Evolutionary conservation across 2,113 vertebrate species (phyloP).

Genomic region (Halichoeres trimaculatus): DNA sequence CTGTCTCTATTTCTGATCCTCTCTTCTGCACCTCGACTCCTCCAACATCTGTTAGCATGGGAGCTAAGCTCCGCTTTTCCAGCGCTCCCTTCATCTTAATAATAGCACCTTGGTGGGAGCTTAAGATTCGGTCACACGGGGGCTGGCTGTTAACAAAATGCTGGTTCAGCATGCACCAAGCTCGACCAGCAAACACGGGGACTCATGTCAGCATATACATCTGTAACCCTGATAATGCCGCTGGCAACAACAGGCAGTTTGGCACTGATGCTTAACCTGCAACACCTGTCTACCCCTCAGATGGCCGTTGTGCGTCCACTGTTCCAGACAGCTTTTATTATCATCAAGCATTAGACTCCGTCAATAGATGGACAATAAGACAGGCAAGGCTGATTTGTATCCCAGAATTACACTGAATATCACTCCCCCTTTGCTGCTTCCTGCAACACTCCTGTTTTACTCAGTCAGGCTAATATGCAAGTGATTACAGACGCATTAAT

Average conservation of each 20-base stretch:
- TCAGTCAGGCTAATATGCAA: constrained; percentile 61
- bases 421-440: constrained; percentile 34
- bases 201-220: constrained; percentile 65
- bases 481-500: constrained; percentile 70
- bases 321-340: constrained; percentile 49
- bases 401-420: constrained; percentile 34
- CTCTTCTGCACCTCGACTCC: constrained; percentile 42
- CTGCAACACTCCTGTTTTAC: constrained; percentile 54
- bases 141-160: constrained; percentile 60
- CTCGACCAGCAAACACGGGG: constrained; percentile 51
- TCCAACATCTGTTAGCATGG: constrained; percentile 57
- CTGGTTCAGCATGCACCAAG: constrained; percentile 66
- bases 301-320: constrained; percentile 22
- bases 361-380: constrained; percentile 34
- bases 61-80: constrained; percentile 27
- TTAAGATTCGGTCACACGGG: constrained; percentile 45
- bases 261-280: constrained; percentile 15
- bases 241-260: constrained; percentile 23
- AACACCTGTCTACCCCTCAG: not conserved
- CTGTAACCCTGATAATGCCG: constrained; percentile 20
- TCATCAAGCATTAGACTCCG: constrained; percentile 33
- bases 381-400: constrained; percentile 48
- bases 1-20: constrained; percentile 36
- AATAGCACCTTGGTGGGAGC: constrained; percentile 69
- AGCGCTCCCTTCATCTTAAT: constrained; percentile 60